These are phyloP conservation scores for Orthonychiurus folsomi DNA, from an alignment of 2,888 invertebrate species.

Conservation along the genomic window DNA sequence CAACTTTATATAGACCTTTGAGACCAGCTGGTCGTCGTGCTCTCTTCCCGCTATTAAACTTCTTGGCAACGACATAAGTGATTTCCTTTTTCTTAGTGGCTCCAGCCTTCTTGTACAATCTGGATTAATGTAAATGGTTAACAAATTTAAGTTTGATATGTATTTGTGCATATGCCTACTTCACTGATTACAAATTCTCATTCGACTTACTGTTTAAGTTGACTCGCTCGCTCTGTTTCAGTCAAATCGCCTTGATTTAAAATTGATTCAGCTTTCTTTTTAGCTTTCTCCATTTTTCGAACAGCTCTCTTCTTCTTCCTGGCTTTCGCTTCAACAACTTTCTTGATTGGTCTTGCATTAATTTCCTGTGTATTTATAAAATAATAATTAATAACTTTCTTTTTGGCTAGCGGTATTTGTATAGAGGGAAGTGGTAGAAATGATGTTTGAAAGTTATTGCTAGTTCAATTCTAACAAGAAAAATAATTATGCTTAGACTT, in stretches of 20 bases:
- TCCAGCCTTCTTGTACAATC: slow-evolving; percentile 82
- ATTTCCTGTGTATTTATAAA: slow-evolving; percentile 53
- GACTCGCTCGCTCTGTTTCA: slow-evolving; percentile 85
- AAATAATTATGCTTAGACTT: too few species aligned
- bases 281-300: slow-evolving; percentile 79
- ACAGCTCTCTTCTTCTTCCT: slow-evolving; percentile 87
- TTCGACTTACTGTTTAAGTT: slow-evolving; percentile 70
- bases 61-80: slow-evolving; percentile 89
- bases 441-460: too few species aligned
- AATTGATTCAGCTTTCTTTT: slow-evolving; percentile 90
- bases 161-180: background rate
- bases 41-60: slow-evolving; percentile 65
- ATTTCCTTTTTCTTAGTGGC: slow-evolving; percentile 78
- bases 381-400: background rate
- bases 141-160: background rate
- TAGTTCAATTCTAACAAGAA: too few species aligned
- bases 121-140: slow-evolving; percentile 44
- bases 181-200: too few species aligned
- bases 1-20: slow-evolving; percentile 87
- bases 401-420: background rate
- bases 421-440: too few species aligned
- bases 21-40: slow-evolving; percentile 74
- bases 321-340: slow-evolving; percentile 94
- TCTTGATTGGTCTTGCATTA: slow-evolving; percentile 91
- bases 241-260: slow-evolving; percentile 82